These are phyloP conservation scores for Chrysemys picta DNA, from an alignment of 2,113 vertebrate genomes.

Conservation along the genomic window DNA sequence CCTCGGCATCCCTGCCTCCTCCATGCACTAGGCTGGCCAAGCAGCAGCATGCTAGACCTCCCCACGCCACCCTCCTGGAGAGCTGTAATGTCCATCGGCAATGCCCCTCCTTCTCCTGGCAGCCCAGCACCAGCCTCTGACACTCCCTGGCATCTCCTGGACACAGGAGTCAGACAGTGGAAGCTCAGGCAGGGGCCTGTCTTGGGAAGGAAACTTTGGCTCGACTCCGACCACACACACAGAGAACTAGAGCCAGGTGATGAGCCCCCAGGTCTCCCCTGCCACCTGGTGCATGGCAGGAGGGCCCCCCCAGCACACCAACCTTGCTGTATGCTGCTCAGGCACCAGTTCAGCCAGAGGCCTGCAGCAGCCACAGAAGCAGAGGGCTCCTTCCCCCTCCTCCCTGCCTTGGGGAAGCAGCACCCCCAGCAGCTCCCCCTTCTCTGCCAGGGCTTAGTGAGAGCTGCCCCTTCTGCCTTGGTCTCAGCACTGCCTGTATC, in stretches of 20 bases:
- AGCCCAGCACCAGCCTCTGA: not conserved
- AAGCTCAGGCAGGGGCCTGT: not conserved
- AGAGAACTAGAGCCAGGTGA: not conserved
- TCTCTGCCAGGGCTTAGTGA: no score
- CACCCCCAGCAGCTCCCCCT: not conserved
- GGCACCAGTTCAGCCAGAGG: no score
- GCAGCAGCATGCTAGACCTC: not conserved
- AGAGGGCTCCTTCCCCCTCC: no score
- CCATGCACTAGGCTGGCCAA: not conserved
- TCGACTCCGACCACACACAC: not conserved
- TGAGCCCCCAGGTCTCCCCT: no score
- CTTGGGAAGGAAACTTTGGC: not conserved
- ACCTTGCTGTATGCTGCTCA: not conserved
- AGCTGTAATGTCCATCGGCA: not conserved
- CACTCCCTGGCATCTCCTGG: not conserved
- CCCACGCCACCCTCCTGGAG: not conserved
- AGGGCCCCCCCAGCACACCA: not conserved
- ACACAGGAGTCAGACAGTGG: not conserved
- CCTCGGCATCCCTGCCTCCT: not conserved
- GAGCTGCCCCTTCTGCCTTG: not conserved
- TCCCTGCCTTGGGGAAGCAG: no score
- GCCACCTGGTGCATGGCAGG: not conserved
- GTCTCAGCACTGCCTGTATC: not conserved
- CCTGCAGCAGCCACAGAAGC: not conserved
- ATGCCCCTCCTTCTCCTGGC: not conserved